Evolutionary conservation across 2,888 invertebrate species (phyloP).

Genomic region (Epinotia nisella): DNA sequence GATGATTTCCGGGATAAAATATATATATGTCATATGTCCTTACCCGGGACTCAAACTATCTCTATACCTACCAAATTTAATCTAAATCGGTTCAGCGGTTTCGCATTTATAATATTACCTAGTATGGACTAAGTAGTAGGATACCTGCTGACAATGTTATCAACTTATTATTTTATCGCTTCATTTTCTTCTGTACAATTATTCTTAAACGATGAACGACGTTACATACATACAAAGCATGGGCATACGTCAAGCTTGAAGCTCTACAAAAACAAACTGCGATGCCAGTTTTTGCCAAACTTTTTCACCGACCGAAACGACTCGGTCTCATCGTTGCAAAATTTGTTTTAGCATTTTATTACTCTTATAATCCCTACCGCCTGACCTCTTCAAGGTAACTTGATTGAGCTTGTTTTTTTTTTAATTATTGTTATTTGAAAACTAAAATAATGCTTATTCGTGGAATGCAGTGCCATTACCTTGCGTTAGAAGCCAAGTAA

Average conservation of each 20-base stretch:
- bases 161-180: neutral
- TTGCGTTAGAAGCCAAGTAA: conserved; percentile 23
- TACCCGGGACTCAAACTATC: too few relatives aligned
- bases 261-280: conserved; percentile 30
- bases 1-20: too few relatives aligned
- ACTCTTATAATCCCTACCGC: conserved; percentile 17
- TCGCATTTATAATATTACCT: too few relatives aligned
- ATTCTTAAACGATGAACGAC: conserved; percentile 3
- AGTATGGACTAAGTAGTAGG: too few relatives aligned
- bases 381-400: conserved; percentile 35
- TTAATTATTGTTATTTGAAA: neutral
- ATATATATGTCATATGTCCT: too few relatives aligned
- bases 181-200: neutral
- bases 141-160: neutral
- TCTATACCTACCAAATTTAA: too few relatives aligned
- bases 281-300: conserved; percentile 30
- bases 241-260: conserved; percentile 10
- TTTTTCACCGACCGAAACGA: conserved; percentile 24
- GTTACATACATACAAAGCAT: conserved; percentile 2
- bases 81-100: too few relatives aligned
- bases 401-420: neutral
- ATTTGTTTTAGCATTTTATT: conserved; percentile 30
- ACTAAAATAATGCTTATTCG: neutral
- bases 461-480: conserved; percentile 8
- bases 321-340: conserved; percentile 34